Evolutionary conservation across 2,797 vertebrate species (phyloP), one percentile per base, ranked within the genome.

Genomic region (Manis pentadactyla): DNA sequence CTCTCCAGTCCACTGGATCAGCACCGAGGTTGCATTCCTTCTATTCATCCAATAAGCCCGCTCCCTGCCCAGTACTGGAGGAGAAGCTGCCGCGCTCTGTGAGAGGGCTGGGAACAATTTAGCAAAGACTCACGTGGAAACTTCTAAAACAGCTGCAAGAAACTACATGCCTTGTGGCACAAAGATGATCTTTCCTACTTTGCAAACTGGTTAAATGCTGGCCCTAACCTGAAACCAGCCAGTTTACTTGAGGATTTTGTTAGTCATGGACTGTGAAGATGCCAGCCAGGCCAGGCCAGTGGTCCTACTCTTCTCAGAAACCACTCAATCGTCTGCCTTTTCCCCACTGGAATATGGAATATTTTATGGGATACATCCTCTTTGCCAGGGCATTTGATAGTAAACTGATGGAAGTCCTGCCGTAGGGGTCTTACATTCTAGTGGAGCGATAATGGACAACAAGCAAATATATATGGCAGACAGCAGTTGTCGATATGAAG

Each of bases 81-180:
- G 87, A 61, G 87, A 91, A 96, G 55, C 78, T 78, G 10, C 39
- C 23, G 66, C 18, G 3, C 31, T 73, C 66, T 78, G 8, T 13
- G 8, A 39, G 82, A 84, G 85, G 78, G 49, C 78, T 55, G 85
- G 92, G 55, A 89, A 85, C 23, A n/a, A 95, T 92, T 78, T 57
- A 97, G 94, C 89, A 90, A 42, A 95, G 82, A 11, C 87, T 87
- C 31, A 23, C 64, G 82, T 57, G 94, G 94, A 94, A 97, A 94
- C 31, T 66, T 87, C 21, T 39, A 51, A 77, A 92, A 73, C 57
- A 86, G 73, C 68, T 92, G 51, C 55, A 78, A 87, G 81, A 74
- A 93, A 51, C 27, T 74, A 29, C 78, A 84, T 10, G 88, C 51
- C 49, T 94, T 66, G 71, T 64, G 95, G 57, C 78, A 96, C 73